Evolutionary conservation across 2,888 invertebrate genomes (phyloP), one percentile per base, ranked within the genome.

Genomic region (Polietes domitor): DNA sequence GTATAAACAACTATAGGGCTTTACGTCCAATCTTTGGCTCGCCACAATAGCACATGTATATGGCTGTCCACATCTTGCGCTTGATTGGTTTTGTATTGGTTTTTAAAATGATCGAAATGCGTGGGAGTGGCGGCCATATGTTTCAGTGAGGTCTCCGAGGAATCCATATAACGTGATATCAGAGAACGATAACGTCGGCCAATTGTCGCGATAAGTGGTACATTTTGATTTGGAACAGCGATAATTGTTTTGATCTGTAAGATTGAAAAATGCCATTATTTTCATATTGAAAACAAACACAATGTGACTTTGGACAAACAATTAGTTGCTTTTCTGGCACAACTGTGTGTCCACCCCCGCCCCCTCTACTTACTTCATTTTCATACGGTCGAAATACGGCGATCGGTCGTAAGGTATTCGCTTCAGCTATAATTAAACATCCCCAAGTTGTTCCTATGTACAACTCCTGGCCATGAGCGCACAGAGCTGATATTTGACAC

Each of bases 401-500:
- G 80, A 98, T 95, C 0, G 98, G 98, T 2, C 97, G 93, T 87
- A 98, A 93, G 0, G 96, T 94, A 78, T 94, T 93, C 19, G 96
- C 94, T 91, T 98, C 98, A 0, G 97, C 97, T 6, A 98, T 96
- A 74, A 99, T 96, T 63, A 99, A 93, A 91, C 98, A 98, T 26
- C 99, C 99, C 96, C 97, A 97, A 7, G 97, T 97, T 0, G 99
- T 99, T 63, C 99, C 99, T 83, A 97, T 96, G 91, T 97, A 98
- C 53, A 98, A 93, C 88, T 96, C 95, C 37, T 94, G 94, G 41
- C 94, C 94, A 75, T 95, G 92, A 41, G 95, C 94, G 70, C 87
- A 96, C 94, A 85, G 95, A 94, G 92, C 92, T 0, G 92, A 92
- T 12, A 92, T 92, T 92, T 96, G 96, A 88, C 96, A 96, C 86